Conservation (phyloP, 2,888 invertebrate species). For the Platycheirus albimanus region DNA sequence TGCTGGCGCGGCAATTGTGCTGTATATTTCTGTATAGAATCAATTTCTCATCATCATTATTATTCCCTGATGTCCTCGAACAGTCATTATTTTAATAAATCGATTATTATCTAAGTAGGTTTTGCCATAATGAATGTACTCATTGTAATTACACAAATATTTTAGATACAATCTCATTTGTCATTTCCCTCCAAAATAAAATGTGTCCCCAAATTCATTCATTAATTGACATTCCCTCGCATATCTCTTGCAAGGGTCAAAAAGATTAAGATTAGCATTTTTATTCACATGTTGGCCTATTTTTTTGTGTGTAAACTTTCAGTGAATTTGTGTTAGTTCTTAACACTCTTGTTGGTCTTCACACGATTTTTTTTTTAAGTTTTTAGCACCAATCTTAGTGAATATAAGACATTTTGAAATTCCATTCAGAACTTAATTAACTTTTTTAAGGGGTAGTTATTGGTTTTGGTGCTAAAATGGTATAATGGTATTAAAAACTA, state of each 20-base stretch:
- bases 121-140: constrained; percentile 17
- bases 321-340: constrained; percentile 3
- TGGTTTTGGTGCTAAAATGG: too few relatives aligned
- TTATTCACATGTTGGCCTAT: constrained; percentile 25
- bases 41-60: constrained; percentile 34
- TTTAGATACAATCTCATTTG: constrained; percentile 5
- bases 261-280: constrained; percentile 54
- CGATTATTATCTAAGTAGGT: constrained; percentile 55
- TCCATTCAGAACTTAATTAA: constrained; percentile 1
- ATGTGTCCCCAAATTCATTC: too few relatives aligned
- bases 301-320: background rate
- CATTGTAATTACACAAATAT: constrained; percentile 36
- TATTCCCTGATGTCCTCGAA: constrained; percentile 9
- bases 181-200: too few relatives aligned
- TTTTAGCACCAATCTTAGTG: background rate
- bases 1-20: too few relatives aligned
- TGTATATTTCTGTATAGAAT: constrained; percentile 5
- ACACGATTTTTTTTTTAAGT: constrained; percentile 1
- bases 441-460: too few relatives aligned
- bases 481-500: too few relatives aligned
- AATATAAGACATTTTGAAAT: background rate
- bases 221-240: background rate
- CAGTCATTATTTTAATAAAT: constrained; percentile 40
- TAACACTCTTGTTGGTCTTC: background rate
- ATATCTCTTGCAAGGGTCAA: constrained; percentile 57